These are phyloP conservation scores for Daphoenositta chrysoptera DNA, from an alignment of 2,113 vertebrate species.

Conservation along the genomic window DNA sequence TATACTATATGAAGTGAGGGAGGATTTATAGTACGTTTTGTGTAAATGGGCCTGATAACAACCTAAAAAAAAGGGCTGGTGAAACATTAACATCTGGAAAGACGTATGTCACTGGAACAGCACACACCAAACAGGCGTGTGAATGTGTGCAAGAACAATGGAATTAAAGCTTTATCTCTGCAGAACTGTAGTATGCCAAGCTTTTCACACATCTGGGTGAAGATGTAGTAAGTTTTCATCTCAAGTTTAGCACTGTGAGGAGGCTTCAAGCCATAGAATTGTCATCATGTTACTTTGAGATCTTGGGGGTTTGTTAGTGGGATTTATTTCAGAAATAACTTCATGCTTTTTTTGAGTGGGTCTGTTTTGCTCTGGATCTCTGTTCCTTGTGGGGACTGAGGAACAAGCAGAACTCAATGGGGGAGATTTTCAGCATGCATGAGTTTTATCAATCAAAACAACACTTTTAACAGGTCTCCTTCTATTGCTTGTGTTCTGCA, in stretches of 20 bases:
- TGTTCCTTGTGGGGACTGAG: neutral
- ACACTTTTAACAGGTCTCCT: neutral
- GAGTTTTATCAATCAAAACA: neutral
- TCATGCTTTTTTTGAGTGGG: neutral
- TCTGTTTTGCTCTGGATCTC: neutral
- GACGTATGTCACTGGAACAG: conserved; percentile 61
- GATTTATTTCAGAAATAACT: neutral
- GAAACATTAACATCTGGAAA: conserved; percentile 74
- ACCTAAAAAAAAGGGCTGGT: conserved; percentile 46
- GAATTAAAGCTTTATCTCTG: neutral
- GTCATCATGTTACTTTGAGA: neutral
- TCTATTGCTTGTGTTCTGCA: neutral
- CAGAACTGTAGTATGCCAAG: neutral
- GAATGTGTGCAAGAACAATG: neutral
- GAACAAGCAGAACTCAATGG: neutral
- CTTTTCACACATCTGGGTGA: neutral
- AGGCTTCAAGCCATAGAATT: neutral
- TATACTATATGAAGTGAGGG: conserved; percentile 47
- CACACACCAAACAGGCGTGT: neutral
- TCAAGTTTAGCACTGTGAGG: neutral
- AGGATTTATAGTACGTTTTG: conserved; percentile 65
- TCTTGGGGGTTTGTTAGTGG: neutral
- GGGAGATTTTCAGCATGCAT: accelerated
- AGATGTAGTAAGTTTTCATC: neutral
- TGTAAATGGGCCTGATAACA: conserved; percentile 65